Percentiles rank a stretch among this genome's conserved stretches.
phyloP scores from a whole-genome alignment of 2,888 invertebrate genomes.

The Cylindroiulus punctatus region DNA sequence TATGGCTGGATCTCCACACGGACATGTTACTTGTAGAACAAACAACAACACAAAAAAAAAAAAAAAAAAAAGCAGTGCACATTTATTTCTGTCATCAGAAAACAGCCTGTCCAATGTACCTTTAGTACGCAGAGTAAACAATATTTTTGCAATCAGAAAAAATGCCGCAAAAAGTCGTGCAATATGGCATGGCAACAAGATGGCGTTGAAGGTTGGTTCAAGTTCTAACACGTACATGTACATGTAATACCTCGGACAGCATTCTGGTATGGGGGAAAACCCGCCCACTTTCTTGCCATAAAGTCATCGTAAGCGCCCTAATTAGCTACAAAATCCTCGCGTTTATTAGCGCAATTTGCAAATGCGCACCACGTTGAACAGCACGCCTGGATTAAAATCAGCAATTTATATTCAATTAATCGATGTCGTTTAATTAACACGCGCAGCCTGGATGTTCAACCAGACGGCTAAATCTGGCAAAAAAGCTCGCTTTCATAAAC shows the following conservation, averaged over 20 bases:
- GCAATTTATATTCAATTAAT: conserved; percentile 42
- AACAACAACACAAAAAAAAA: too few species aligned
- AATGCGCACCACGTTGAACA: background rate
- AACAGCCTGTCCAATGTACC: too few species aligned
- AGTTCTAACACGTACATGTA: too few species aligned
- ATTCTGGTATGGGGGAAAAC: background rate
- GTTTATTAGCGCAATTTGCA: background rate
- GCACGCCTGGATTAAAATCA: conserved; percentile 12
- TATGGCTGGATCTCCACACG: too few species aligned
- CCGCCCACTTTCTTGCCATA: conserved; percentile 2
- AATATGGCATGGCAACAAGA: background rate
- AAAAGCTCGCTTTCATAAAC: background rate
- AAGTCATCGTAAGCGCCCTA: conserved; percentile 1
- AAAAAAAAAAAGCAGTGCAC: too few species aligned
- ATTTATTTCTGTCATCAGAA: too few species aligned
- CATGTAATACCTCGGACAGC: too few species aligned
- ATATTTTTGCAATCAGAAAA: too few species aligned
- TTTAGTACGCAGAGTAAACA: too few species aligned
- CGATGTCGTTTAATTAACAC: conserved; percentile 38
- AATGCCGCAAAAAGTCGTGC: background rate
- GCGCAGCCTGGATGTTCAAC: background rate
- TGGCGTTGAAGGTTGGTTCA: background rate
- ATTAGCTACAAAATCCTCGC: background rate
- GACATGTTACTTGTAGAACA: too few species aligned
- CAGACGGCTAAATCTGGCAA: background rate